These are phyloP conservation scores for Tiliacea aurago DNA, from an alignment of 2,888 invertebrate species.

Conservation along the genomic window DNA sequence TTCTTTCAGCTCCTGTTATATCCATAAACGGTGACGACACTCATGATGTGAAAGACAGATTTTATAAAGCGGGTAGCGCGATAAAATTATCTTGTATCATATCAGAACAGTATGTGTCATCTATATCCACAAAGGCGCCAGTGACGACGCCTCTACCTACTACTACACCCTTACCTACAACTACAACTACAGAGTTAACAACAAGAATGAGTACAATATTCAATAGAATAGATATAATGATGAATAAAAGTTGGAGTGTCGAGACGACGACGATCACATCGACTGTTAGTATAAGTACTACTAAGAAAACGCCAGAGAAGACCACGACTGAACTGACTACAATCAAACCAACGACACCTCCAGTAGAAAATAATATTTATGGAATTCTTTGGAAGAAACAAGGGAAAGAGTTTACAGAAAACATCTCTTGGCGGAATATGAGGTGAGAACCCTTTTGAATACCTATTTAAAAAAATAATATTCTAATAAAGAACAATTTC, in stretches of 20 bases:
- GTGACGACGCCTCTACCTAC: slow-evolving; percentile 73
- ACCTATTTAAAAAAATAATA: not conserved
- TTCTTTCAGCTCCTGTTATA: slow-evolving; percentile 92
- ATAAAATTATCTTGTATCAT: slow-evolving; percentile 92
- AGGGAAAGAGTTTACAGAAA: slow-evolving; percentile 84
- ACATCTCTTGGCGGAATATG: slow-evolving; percentile 85
- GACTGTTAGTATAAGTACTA: slow-evolving; percentile 86
- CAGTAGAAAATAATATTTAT: slow-evolving; percentile 84
- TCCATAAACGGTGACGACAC: slow-evolving; percentile 93
- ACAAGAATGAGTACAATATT: slow-evolving; percentile 86
- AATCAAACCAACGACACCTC: slow-evolving; percentile 74
- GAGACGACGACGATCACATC: slow-evolving; percentile 86
- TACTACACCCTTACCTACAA: slow-evolving; percentile 78
- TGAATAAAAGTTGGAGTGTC: slow-evolving; percentile 89
- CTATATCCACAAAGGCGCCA: slow-evolving; percentile 78
- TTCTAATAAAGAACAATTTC: not conserved
- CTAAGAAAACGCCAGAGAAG: slow-evolving; percentile 76
- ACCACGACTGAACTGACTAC: slow-evolving; percentile 78
- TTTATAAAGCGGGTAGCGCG: slow-evolving; percentile 94
- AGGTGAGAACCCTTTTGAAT: slow-evolving; percentile 73
- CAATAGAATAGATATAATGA: slow-evolving; percentile 88
- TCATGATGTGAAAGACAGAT: slow-evolving; percentile 93
- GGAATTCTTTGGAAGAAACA: slow-evolving; percentile 88
- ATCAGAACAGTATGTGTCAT: slow-evolving; percentile 84
- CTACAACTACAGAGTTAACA: slow-evolving; percentile 82